Conservation (phyloP, 2,113 vertebrate species). For the Microtus ochrogaster region DNA sequence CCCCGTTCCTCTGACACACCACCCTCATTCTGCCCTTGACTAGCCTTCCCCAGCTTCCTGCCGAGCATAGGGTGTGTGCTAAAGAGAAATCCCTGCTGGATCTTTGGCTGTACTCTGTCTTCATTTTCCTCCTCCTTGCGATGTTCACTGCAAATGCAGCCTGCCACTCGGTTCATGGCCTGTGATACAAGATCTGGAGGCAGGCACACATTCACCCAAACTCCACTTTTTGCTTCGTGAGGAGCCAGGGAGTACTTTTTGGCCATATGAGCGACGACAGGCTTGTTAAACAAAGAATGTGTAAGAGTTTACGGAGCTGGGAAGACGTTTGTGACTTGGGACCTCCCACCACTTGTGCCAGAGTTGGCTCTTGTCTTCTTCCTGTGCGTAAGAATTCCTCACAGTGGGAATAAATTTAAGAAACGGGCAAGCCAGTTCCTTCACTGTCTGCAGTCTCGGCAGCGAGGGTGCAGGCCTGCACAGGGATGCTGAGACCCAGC, state of each 20-base stretch:
- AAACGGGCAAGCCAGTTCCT: not conserved
- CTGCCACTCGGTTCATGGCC: accelerated
- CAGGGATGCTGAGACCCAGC: accelerated
- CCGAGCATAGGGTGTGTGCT: no score
- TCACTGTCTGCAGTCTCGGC: accelerated
- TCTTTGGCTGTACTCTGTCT: not conserved
- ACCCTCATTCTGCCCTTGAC: accelerated
- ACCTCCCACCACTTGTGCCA: no score
- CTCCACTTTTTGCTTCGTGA: no score
- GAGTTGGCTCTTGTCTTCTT: not conserved
- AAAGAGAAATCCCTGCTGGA: not conserved
- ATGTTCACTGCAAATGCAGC: not conserved
- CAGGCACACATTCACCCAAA: not conserved
- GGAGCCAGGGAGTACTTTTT: accelerated
- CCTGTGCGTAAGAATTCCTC: not conserved
- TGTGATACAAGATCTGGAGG: not conserved
- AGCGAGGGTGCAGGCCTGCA: accelerated
- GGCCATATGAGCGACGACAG: accelerated
- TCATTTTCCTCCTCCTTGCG: not conserved
- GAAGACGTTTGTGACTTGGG: accelerated
- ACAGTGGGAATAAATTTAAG: accelerated
- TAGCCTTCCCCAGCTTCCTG: not conserved
- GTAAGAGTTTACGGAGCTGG: no score
- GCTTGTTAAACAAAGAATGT: not conserved
- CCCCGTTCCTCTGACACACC: not conserved